Base-by-base conservation (phyloP, 2,797 vertebrate species). In the Aeoliscus strigatus region DNA sequence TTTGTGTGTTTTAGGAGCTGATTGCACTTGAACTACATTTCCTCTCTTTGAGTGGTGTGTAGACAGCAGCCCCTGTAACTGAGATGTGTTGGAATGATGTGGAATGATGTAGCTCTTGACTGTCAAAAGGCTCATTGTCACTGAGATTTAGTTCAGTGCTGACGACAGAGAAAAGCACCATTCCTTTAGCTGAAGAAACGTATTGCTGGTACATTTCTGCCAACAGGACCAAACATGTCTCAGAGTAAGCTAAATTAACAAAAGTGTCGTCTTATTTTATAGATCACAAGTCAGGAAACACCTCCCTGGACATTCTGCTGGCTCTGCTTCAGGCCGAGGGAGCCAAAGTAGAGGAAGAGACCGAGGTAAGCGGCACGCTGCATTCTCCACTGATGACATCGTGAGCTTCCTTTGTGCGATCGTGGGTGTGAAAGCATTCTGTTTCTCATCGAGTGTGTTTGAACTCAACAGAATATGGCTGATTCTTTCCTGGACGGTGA, bases 301-400 rank as follows among this genome's bases (percentile, higher is more conserved):
- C 88, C 15, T 94, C 94, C 2, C 69, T 98, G 87, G 96, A 99
- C 81, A 94, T 88, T 1, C 67, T 99, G 49, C 78, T 99, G 14
- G 96, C 96, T 0, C 85, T 99, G 27, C 91, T 99, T 45, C 96
- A 99, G 79, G 75, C 96, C 0, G 96, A 98, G 71, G 96, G 96
- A 64, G 96, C 96, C 6, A 97, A 98, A 80, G 94, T 99, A 17
- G 96, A 99, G 65, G 96, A 99, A 45, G 96, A 98, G 80, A 97
- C 96, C 0, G 96, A 99, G 93, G 95, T 99, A 84, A 83, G 83
- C 32, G 4, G 36, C 33, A n/a, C 27, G 1, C 31, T 8, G 3
- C 10, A 30, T 12, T 33, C 34, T 42, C 14, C 23, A 28, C 8
- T 8, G 33, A 39, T 63, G 50, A 70, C 21, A 13, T 54, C 28